These are phyloP conservation scores for Acrocyrtus sp. DNA, from an alignment of 2,888 invertebrate species.

Conservation along the genomic window DNA sequence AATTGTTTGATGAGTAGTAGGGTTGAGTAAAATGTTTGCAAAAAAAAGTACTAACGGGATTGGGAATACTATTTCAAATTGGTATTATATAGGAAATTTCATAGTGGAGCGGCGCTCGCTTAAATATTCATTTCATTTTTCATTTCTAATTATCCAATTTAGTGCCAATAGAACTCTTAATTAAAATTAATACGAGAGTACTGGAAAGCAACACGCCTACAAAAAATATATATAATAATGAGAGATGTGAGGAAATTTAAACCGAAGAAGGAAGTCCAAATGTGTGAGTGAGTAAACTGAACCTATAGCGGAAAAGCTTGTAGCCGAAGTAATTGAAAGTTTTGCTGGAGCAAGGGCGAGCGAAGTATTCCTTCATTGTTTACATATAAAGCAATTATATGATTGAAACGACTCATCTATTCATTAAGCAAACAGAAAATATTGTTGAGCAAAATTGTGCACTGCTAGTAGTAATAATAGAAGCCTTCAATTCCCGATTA, in stretches of 20 bases:
- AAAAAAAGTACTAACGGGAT: too few species aligned
- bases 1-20: too few species aligned
- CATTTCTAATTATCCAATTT: constrained; percentile 50
- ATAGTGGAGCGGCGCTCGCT: not conserved
- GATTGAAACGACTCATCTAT: constrained; percentile 48
- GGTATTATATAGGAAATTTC: too few species aligned
- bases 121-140: constrained; percentile 22
- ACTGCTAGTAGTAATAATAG: not conserved
- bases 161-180: constrained; percentile 36
- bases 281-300: constrained; percentile 13
- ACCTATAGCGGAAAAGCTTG: not conserved
- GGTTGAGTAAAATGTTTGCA: too few species aligned
- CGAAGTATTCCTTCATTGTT: constrained; percentile 33
- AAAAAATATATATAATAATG: too few species aligned
- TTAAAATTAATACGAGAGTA: too few species aligned
- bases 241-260: constrained; percentile 32
- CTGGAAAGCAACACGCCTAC: too few species aligned
- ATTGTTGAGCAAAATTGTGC: constrained; percentile 21
- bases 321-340: constrained; percentile 4
- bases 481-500: constrained; percentile 24
- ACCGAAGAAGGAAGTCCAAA: constrained; percentile 24
- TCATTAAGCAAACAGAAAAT: constrained; percentile 51
- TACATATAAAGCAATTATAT: constrained; percentile 48
- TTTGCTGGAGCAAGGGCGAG: not conserved
- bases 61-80: too few species aligned